Conservation (phyloP, 2,113 vertebrate species). For the Rhineura floridana region DNA sequence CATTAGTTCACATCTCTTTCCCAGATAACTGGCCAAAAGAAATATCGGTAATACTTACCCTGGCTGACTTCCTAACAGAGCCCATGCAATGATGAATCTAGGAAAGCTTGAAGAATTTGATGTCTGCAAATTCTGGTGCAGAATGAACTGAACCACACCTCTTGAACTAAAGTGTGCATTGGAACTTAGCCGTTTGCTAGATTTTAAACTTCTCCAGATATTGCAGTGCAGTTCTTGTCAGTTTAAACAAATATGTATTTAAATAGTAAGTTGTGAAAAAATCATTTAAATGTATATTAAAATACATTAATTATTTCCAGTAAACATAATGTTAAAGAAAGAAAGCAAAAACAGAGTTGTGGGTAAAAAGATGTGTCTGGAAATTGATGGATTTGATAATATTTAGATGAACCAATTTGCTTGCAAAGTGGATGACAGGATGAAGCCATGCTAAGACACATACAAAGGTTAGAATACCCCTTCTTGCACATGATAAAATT, state of each 20-base stretch:
- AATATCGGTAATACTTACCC: neutral
- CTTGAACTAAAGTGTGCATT: neutral
- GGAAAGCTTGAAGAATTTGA: neutral
- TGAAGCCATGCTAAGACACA: neutral
- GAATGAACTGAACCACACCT: neutral
- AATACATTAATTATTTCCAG: too few relatives aligned
- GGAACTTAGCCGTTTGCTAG: neutral
- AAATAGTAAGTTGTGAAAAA: neutral
- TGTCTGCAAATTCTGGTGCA: neutral
- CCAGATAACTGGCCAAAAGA: neutral
- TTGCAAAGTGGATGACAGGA: neutral
- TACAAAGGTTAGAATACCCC: conserved; percentile 35
- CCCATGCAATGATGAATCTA: neutral
- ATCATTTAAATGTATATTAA: too few relatives aligned
- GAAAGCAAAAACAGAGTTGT: too few relatives aligned
- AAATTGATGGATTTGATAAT: neutral
- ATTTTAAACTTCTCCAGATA: neutral
- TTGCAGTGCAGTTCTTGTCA: neutral
- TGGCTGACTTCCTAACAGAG: neutral
- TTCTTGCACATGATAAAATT: conserved; percentile 41
- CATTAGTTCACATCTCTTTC: too few relatives aligned
- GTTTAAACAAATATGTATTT: neutral
- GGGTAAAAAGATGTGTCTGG: neutral
- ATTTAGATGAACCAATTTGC: neutral
- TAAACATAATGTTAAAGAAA: too few relatives aligned